Base-by-base conservation (phyloP, 1,140 invertebrate species). In the Frieseomelitta varia region DNA sequence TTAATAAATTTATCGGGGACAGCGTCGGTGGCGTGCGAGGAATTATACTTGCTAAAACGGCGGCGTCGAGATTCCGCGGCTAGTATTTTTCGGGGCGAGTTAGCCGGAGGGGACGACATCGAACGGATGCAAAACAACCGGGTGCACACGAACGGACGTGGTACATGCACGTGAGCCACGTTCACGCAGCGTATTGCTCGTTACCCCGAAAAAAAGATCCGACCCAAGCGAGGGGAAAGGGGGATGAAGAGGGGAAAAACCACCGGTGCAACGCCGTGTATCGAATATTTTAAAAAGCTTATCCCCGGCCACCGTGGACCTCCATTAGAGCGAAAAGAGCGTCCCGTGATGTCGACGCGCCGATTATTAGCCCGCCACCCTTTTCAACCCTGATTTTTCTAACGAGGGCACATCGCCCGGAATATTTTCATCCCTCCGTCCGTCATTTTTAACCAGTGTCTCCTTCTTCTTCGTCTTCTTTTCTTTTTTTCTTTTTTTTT, bases 31-130 rank as follows among this genome's bases (percentile, higher is more conserved):
- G 63, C 51, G 63, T 21, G 53, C 53, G 74, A 83, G 58, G 53
- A 56, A 83, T 83, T 83, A 83, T 83, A 83, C 81, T 83, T 83
- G 81, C 81, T 83, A 83, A 83, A 56, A 27, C 78, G 24, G 67
- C 11, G 30, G 30, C 39, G 79, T 10, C 53, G 79, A 61, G 69
- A 30, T 78, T 78, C 11, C 65, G 63, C 39, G 69, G 53, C 69
- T 81, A 27, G 39, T 58, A 72, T 73, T 81, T 81, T 81, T 81
- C 81, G 81, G 74, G 74, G 39, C 63, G 78, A 78, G 74, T 69
- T 83, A 30, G 55, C 75, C 55, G 39, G 39, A 51, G 39, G 21
- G 53, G n/a, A n/a, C 53, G 34, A n/a, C 74, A 69, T 77, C 81
- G 78, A 83, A 83, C 74, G 55, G 81, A 83, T 83, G 81, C 81